Conservation (phyloP, 2,113 vertebrate genomes). For the Corythornis cristatus region DNA sequence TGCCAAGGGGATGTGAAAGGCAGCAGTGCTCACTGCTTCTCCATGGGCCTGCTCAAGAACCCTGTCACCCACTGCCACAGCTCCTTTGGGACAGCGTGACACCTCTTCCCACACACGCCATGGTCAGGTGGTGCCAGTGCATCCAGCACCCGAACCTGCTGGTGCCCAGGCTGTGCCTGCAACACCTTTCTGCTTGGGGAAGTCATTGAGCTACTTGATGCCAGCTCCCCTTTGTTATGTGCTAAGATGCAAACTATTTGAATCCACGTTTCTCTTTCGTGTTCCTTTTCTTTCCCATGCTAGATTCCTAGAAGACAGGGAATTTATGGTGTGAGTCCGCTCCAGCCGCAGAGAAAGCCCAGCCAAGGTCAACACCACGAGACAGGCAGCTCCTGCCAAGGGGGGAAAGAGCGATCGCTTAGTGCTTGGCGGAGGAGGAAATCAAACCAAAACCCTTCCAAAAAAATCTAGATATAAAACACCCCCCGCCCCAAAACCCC, state of each 20-base stretch:
- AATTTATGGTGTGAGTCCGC: constrained; percentile 83
- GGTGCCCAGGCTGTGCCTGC: neutral
- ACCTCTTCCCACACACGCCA: accelerated
- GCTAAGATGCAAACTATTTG: constrained; percentile 80
- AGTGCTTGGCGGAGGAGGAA: constrained; percentile 61
- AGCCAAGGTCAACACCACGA: constrained; percentile 82
- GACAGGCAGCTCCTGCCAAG: constrained; percentile 73
- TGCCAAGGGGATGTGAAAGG: neutral
- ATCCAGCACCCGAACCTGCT: accelerated
- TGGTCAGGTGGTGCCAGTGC: accelerated
- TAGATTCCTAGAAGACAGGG: constrained; percentile 86
- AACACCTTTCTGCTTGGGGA: neutral
- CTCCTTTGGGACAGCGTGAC: neutral
- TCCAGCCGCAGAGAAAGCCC: constrained; percentile 64
- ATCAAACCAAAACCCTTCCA: constrained; percentile 58
- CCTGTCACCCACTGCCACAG: neutral
- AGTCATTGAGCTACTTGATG: constrained; percentile 30
- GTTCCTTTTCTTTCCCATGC: constrained; percentile 82
- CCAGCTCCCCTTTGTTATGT: constrained; percentile 67
- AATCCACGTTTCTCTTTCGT: constrained; percentile 72
- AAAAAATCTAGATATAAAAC: constrained; percentile 55
- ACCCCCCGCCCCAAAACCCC: constrained; percentile 15
- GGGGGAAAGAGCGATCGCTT: constrained; percentile 54
- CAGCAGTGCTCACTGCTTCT: accelerated
- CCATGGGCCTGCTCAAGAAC: accelerated